Evolutionary conservation across 2,113 vertebrate genomes (phyloP).

Genomic region (Psephotus haematonotus): DNA sequence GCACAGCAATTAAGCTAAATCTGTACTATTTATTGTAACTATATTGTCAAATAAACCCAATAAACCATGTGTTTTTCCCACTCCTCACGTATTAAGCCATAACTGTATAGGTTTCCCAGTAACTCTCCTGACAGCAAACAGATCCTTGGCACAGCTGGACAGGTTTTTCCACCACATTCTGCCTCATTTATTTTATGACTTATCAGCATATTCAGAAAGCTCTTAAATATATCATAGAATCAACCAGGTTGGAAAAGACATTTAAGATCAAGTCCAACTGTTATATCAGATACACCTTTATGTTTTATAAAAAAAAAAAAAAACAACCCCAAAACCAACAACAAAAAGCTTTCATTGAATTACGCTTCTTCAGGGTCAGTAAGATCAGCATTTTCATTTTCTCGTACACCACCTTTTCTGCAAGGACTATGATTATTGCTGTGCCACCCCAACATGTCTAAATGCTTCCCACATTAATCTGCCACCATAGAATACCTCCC

Average conservation of each 20-base stretch:
- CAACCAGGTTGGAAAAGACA: neutral
- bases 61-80: neutral
- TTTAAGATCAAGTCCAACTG: neutral
- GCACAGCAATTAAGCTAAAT: neutral
- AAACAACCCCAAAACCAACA: neutral
- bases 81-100: neutral
- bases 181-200: neutral
- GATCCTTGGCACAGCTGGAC: neutral
- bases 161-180: neutral
- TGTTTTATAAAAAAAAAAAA: neutral
- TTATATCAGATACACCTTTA: neutral
- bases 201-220: neutral
- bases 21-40: neutral
- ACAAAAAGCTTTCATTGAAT: neutral
- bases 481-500: neutral
- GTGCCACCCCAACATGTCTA: neutral
- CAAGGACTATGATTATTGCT: neutral
- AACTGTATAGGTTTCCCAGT: neutral
- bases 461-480: neutral
- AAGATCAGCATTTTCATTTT: neutral
- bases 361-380: neutral
- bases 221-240: neutral
- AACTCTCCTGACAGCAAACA: neutral
- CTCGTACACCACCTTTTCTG: fast-evolving
- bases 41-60: neutral